These are phyloP conservation scores for Lamellibrachia luymesi DNA, from an alignment of 1,140 invertebrate genomes.

Conservation along the genomic window DNA sequence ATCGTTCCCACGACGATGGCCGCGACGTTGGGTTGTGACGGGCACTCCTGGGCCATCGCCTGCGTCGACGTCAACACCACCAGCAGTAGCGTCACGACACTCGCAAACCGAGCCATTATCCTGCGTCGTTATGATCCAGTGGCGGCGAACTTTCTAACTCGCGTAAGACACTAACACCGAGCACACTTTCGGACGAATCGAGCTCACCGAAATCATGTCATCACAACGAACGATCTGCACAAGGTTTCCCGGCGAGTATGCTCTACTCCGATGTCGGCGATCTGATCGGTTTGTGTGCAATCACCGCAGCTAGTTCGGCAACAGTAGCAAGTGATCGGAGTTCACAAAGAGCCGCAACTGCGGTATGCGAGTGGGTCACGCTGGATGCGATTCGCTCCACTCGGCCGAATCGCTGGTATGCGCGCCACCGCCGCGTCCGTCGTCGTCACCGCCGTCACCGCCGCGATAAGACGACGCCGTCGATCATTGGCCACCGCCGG, in stretches of 20 bases:
- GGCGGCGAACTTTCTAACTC: background rate
- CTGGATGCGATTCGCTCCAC: background rate
- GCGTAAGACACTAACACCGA: background rate
- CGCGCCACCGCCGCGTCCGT: background rate
- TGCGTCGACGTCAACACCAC: background rate
- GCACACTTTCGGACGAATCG: background rate
- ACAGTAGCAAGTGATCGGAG: background rate
- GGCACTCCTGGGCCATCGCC: background rate
- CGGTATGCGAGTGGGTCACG: background rate
- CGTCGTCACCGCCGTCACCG: background rate
- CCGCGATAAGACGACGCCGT: background rate
- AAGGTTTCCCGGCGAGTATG: background rate
- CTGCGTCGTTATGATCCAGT: background rate
- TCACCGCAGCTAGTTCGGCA: background rate
- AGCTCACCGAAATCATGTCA: background rate
- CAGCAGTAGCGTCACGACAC: background rate
- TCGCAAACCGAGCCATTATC: background rate
- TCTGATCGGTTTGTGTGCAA: background rate
- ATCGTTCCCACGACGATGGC: background rate
- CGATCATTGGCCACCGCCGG: slow-evolving; percentile 2
- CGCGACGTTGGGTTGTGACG: background rate
- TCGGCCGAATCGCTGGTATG: background rate
- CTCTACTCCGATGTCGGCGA: background rate
- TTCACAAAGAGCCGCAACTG: background rate
- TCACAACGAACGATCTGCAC: background rate